Conservation (phyloP, 2,888 invertebrate genomes). For the Priocnemis perturbator region DNA sequence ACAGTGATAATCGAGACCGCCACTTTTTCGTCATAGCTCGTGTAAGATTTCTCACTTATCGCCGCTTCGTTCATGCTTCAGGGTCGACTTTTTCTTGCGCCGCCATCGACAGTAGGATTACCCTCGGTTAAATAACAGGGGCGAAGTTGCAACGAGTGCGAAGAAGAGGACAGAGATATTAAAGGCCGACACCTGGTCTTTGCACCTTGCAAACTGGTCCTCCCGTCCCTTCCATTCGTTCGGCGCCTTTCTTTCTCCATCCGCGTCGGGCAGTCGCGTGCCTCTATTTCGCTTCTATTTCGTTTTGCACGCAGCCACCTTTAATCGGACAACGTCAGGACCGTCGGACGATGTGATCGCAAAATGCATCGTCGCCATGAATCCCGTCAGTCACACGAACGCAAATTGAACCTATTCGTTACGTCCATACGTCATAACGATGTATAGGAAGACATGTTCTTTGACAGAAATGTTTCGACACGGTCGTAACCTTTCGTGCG, state of each 20-base stretch:
- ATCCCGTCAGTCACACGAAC: neutral
- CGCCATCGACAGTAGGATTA: constrained; percentile 45
- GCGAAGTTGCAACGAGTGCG: constrained; percentile 49
- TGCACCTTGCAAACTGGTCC: constrained; percentile 66
- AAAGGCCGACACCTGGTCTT: constrained; percentile 58
- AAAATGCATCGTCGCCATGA: neutral
- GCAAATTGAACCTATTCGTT: neutral
- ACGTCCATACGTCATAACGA: too few relatives aligned
- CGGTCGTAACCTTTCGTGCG: too few relatives aligned
- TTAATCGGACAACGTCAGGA: neutral
- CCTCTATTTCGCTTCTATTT: neutral
- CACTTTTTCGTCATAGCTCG: constrained; percentile 8
- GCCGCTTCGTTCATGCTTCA: neutral
- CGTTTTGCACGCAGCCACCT: neutral
- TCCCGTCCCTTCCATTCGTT: constrained; percentile 33
- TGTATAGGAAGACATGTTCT: too few relatives aligned
- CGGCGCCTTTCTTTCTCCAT: constrained; percentile 17
- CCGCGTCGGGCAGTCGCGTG: constrained; percentile 1
- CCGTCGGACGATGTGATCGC: neutral
- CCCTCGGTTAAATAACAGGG: constrained; percentile 54
- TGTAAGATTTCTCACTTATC: constrained; percentile 21
- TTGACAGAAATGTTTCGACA: too few relatives aligned
- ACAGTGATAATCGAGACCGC: neutral
- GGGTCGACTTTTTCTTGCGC: too few relatives aligned
- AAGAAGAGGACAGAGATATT: constrained; percentile 51